phyloP scores from a whole-genome alignment of 1,140 invertebrate genomes.

The Drosophila parabipectinata region DNA sequence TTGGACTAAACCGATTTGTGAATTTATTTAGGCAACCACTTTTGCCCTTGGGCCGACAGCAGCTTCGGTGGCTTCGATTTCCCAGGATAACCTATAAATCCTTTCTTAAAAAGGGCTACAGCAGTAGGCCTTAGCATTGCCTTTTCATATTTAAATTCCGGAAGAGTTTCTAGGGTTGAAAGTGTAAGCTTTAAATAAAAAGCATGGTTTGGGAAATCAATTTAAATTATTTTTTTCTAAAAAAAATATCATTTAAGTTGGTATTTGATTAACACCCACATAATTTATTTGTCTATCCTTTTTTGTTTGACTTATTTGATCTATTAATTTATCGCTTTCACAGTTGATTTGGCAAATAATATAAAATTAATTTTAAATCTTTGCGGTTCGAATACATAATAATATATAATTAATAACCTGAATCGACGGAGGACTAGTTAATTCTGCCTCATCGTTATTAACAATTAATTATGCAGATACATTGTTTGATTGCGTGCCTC shows the following conservation, averaged over 20 bases:
- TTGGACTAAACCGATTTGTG: conserved; percentile 62
- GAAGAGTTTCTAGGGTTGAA: not conserved
- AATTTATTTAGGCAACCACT: conserved; percentile 61
- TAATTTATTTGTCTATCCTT: conserved; percentile 13
- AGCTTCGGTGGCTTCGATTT: conserved; percentile 48
- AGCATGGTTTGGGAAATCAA: not conserved
- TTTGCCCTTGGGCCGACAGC: conserved; percentile 12
- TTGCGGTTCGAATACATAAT: conserved; percentile 26
- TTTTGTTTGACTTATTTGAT: conserved; percentile 44
- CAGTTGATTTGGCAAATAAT: conserved; percentile 72
- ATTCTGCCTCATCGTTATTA: conserved; percentile 68
- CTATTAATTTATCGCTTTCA: conserved; percentile 77
- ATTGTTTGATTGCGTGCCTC: conserved; percentile 10
- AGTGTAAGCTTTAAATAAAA: not conserved
- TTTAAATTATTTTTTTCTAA: not conserved
- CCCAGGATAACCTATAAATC: conserved; percentile 48
- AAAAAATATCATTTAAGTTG: not conserved
- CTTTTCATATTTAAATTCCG: conserved; percentile 31
- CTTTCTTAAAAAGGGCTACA: conserved; percentile 18
- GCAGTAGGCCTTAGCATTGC: not conserved
- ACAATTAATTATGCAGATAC: conserved; percentile 78
- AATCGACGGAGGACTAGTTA: conserved; percentile 34
- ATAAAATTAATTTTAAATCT: conserved; percentile 72
- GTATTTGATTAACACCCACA: conserved; percentile 8
- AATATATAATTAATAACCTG: conserved; percentile 45